phyloP scores from a whole-genome alignment of 2,888 invertebrate species.

The Morpho achilles region DNA sequence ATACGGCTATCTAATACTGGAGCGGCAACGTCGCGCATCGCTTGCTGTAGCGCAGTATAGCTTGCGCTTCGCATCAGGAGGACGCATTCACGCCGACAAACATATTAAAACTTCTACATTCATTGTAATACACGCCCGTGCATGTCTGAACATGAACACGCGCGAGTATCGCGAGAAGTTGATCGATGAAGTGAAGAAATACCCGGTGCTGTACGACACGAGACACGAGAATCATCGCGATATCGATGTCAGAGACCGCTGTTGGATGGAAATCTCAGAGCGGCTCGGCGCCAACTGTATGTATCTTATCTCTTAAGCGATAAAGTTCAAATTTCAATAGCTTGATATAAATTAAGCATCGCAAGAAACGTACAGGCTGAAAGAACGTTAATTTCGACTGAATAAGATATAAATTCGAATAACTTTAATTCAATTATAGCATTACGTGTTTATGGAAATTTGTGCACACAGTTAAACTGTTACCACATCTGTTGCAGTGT shows the following conservation, averaged over 20 bases:
- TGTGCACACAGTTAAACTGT: background rate
- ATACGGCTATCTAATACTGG: conserved; percentile 35
- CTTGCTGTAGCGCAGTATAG: conserved; percentile 62
- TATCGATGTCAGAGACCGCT: conserved; percentile 62
- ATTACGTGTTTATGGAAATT: background rate
- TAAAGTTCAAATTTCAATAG: conserved; percentile 10
- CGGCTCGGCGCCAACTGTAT: conserved; percentile 51
- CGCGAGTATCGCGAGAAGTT: conserved; percentile 54
- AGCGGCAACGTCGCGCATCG: conserved; percentile 52
- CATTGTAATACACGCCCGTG: background rate
- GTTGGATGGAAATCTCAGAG: conserved; percentile 67
- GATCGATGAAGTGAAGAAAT: conserved; percentile 67
- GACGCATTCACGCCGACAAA: conserved; percentile 35
- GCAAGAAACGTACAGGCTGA: too few relatives aligned
- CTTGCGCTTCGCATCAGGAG: conserved; percentile 41
- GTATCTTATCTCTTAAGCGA: conserved; percentile 2
- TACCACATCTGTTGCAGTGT: background rate
- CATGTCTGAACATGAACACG: conserved; percentile 36
- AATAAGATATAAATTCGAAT: background rate
- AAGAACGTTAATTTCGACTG: background rate
- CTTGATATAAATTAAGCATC: background rate
- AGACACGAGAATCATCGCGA: conserved; percentile 65
- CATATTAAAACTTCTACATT: background rate
- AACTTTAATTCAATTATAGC: too few relatives aligned
- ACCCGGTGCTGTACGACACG: conserved; percentile 68